Base-by-base conservation (phyloP, 2,888 invertebrate species). In the Eristalis arbustorum region DNA sequence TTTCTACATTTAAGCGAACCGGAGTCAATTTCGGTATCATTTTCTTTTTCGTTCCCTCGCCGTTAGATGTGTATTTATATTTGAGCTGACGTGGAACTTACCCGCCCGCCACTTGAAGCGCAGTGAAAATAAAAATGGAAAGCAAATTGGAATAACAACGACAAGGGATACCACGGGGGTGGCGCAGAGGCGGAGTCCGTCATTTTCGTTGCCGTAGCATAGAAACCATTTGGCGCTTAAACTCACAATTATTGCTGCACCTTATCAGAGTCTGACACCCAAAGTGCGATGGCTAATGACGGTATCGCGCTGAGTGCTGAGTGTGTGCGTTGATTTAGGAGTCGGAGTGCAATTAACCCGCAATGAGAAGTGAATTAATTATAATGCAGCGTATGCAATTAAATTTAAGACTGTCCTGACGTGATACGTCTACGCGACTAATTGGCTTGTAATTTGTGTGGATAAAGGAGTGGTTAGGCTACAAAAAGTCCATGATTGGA, bases 251-350 rank as follows among this genome's bases (percentile, higher is more conserved):
- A 79, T 73, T 79, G 79, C 67, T 79, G 73, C 79, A 72, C 67
- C 72, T 79, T 81, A 81, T 81, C 74, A 74, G 80, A 11, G 74
- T 14, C 62, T 64, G 80, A 80, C 73, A 74, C 67, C 57, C 80
- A 37, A 67, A 25, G 57, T 37, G 28, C 23, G 18, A 34, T 31
- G 57, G 78, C 31, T 79, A 79, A 79, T 68, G 74, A 81, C 68
- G 74, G 69, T 57, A 68, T 74, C 64, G 64, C 37, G 74, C 63
- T 81, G 74, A 74, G 63, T 42, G 74, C 63, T 81, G 74, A 74
- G 63, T 42, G 63, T 62, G 63, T 69, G 68, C 59, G 68, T 75
- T 81, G 68, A 75, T 69, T 81, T 81, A 64, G 74, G 61, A 63
- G 64, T 67, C 69, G 72, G 23, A 42, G 10, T 81, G 73, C 74